Percentiles rank a stretch among this genome's conserved stretches.
These are phyloP conservation scores for Mirza zaza DNA, from an alignment of 2,113 vertebrate genomes.

Conservation along the genomic window DNA sequence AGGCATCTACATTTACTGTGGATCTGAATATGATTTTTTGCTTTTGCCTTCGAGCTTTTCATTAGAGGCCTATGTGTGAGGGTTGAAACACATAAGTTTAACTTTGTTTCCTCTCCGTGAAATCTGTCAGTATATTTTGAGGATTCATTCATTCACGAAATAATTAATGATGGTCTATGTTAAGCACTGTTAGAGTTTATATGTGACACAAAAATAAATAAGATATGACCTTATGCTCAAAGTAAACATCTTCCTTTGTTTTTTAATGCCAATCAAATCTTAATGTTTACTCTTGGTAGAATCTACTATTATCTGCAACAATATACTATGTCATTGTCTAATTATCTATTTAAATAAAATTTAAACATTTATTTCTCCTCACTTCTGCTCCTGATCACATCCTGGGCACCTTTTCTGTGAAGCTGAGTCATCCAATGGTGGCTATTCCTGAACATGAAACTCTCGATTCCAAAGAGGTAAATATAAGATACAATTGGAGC, in stretches of 20 bases:
- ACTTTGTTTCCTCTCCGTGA: not conserved
- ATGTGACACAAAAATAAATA: not conserved
- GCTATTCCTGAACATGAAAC: conserved; percentile 87
- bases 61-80: not conserved
- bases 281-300: conserved; percentile 1
- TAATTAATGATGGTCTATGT: not conserved
- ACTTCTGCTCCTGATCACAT: conserved; percentile 9
- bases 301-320: not conserved
- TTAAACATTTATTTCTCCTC: conserved; percentile 72
- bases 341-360: conserved; percentile 53
- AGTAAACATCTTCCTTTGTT: not conserved
- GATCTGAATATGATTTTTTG: conserved; percentile 4
- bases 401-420: conserved; percentile 67
- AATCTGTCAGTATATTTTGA: not conserved
- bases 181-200: not conserved
- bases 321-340: not conserved
- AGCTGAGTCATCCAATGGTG: conserved; percentile 84
- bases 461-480: conserved; percentile 85
- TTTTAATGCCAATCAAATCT: not conserved
- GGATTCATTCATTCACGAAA: not conserved
- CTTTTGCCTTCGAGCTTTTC: conserved; percentile 44
- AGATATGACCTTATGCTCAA: not conserved
- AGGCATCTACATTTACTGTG: not conserved
- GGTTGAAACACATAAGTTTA: not conserved
- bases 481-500: not conserved